Conservation (phyloP, 2,888 invertebrate genomes). For the Malthinus flaveolus region DNA sequence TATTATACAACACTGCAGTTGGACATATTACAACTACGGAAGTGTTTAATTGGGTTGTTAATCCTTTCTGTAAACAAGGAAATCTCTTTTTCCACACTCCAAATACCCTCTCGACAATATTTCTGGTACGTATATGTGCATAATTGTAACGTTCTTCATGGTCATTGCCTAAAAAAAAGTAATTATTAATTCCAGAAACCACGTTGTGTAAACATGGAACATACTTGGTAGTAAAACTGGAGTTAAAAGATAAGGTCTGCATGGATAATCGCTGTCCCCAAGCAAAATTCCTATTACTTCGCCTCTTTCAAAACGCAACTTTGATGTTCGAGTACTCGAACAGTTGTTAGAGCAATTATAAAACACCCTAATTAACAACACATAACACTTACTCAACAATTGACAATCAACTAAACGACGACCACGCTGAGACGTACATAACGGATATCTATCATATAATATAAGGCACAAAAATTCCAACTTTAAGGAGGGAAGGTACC, state of each 20-base stretch:
- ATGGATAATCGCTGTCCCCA: neutral
- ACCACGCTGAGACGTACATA: too few species aligned
- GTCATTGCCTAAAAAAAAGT: too few species aligned
- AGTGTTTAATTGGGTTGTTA: neutral
- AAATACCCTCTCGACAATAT: neutral
- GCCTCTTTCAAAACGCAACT: neutral
- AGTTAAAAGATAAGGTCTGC: neutral
- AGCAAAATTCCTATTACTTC: neutral
- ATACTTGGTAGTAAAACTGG: neutral
- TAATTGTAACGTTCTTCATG: neutral
- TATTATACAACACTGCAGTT: slow-evolving; percentile 3
- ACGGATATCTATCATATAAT: too few species aligned
- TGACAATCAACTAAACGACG: too few species aligned
- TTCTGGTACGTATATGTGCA: neutral
- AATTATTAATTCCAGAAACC: too few species aligned
- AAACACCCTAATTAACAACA: too few species aligned
- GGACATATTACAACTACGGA: neutral
- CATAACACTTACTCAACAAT: too few species aligned
- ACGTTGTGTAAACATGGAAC: too few species aligned
- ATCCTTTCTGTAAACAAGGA: slow-evolving; percentile 1
- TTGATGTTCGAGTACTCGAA: too few species aligned
- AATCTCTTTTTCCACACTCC: slow-evolving; percentile 2
- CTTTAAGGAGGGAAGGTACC: too few species aligned
- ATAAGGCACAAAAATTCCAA: too few species aligned
- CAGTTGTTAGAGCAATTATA: neutral